Evolutionary conservation across 2,113 vertebrate genomes (phyloP).

Genomic region (Myotis davidii): DNA sequence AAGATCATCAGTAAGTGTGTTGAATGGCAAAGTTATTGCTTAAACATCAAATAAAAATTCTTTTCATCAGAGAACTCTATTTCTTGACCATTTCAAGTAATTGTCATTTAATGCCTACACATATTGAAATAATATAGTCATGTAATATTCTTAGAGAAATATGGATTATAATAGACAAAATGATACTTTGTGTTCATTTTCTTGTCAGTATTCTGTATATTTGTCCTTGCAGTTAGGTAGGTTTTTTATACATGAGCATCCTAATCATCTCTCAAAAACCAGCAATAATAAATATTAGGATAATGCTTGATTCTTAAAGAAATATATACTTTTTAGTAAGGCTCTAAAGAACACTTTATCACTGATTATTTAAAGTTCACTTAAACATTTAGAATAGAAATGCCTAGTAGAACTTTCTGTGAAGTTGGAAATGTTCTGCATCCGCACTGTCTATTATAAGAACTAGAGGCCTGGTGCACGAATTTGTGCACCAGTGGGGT

Average conservation of each 20-base stretch:
- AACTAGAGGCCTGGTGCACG: background rate
- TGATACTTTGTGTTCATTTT: slow-evolving; percentile 20
- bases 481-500: too few species aligned
- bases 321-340: slow-evolving; percentile 16
- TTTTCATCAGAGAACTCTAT: background rate
- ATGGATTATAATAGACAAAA: background rate
- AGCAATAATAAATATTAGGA: slow-evolving; percentile 6
- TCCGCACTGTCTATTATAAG: background rate
- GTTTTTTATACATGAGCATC: slow-evolving; percentile 25
- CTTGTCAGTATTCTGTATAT: background rate
- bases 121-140: background rate
- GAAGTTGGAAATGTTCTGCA: background rate
- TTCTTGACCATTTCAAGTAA: slow-evolving; percentile 45
- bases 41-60: background rate
- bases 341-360: background rate
- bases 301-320: background rate
- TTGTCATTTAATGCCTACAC: slow-evolving; percentile 11
- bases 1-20: slow-evolving; percentile 4
- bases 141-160: slow-evolving; percentile 19
- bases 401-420: background rate
- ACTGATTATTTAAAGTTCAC: slow-evolving; percentile 13
- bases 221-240: background rate
- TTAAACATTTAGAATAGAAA: background rate
- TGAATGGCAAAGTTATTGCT: background rate
- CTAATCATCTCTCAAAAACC: background rate